Evolutionary conservation across 35 echinoderm and acorn worm species (phyloP), one percentile per base, ranked within the genome.

Genomic region (Nesometra sesokonis): DNA sequence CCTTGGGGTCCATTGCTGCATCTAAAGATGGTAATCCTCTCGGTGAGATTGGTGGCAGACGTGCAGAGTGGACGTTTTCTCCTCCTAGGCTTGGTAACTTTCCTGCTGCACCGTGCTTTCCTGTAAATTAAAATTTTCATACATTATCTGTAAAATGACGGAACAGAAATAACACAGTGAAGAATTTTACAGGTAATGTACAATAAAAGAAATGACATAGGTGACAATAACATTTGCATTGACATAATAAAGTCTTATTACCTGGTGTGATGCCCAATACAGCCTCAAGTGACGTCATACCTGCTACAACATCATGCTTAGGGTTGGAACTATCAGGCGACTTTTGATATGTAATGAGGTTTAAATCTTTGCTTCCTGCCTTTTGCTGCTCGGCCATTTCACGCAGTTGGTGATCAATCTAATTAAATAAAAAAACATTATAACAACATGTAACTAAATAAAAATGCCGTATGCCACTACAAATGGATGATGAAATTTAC

Each of bases 361-460:
- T 43, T 43, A 15, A 43, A 43, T 43, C 39, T 43, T 43, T 43
- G 39, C 15, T 43, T 4, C 39, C 39, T 43, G 39, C 86, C 13
- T 30, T 80, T 21, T 86, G 85, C 31, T 86, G 82, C 19, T 80
- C 90, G 0, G 90, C 90, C 40, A 92, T 87, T 39, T 92, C 86
- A 35, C 81, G 79, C 57, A 92, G 36, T 30, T 87, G 86, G 17
- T 80, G 79, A 47, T 92, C 90, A 35, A 92, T 81, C 90, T 92
- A 29, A 4, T 29, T 76, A 47, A 11, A 34, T 33, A 32, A 83
- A 17, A 57, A 81, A 81, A 30, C 31, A 36, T 29, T 30, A 34
- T 33, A 77, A 8, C 8, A 32, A 37, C 32, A 7, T 43, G 38
- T 43, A 43, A 43, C 4, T 7, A 15, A 7, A 43, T 43, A 7